Conservation (phyloP, 2,797 vertebrate genomes). For the Eospalax fontanierii region DNA sequence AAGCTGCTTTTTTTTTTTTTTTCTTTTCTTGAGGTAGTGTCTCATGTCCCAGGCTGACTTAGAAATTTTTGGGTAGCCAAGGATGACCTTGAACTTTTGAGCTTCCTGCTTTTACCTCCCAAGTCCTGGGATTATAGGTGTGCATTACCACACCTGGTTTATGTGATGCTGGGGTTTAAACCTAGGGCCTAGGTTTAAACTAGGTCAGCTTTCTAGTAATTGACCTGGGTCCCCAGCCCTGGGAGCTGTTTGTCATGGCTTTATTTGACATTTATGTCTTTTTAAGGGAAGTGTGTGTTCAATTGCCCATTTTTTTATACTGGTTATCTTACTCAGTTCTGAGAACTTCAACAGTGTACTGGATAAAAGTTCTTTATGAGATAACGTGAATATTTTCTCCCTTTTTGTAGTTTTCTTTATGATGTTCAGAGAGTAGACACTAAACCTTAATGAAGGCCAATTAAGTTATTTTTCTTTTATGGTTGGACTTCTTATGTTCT, state of each 20-base stretch:
- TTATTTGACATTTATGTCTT: slow-evolving; percentile 40
- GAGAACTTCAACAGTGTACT: neutral
- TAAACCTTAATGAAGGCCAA: neutral
- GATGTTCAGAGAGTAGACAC: neutral
- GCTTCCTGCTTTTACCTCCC: neutral
- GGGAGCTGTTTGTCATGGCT: neutral
- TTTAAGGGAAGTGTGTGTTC: neutral
- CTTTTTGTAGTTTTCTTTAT: neutral
- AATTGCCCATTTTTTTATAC: slow-evolving; percentile 6
- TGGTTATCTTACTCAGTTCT: slow-evolving; percentile 9
- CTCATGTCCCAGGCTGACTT: neutral
- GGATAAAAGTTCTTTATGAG: slow-evolving; percentile 30
- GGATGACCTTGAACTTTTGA: neutral
- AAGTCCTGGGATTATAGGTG: neutral
- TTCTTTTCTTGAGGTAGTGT: neutral
- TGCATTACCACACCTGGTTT: neutral
- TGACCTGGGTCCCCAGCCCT: neutral
- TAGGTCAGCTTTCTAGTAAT: neutral
- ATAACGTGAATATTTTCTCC: neutral
- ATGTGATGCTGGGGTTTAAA: neutral
- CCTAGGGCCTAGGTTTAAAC: neutral
- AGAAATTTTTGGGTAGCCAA: neutral
- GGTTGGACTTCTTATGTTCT: neutral
- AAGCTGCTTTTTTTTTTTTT: neutral
- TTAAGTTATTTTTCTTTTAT: neutral